Percentiles rank a stretch among this genome's conserved stretches.
Conservation (phyloP, 2,113 vertebrate genomes). For the Corynorhinus townsendii region DNA sequence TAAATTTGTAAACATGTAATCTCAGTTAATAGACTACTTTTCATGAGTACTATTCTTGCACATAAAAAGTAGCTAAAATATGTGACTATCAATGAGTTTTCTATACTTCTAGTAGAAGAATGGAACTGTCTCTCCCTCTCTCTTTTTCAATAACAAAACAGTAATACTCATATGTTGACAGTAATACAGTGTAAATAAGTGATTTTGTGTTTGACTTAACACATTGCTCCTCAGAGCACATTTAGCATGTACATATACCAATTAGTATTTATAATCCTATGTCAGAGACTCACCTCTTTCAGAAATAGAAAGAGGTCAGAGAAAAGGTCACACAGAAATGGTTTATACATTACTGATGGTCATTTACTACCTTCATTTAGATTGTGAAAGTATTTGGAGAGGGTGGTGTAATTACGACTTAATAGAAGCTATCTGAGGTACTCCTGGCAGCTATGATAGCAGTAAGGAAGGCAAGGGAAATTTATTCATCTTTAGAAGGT, state of each 20-base stretch:
- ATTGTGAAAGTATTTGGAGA: conserved; percentile 34
- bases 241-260: not conserved
- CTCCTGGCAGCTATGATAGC: not conserved
- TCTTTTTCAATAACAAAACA: not conserved
- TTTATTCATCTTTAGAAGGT: not conserved
- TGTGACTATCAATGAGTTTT: not conserved
- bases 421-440: not conserved
- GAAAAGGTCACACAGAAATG: conserved; percentile 31
- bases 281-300: conserved; percentile 8
- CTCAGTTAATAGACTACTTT: not conserved
- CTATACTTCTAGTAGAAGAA: not conserved
- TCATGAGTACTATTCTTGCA: not conserved
- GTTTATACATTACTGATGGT: conserved; percentile 35
- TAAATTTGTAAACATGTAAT: not conserved
- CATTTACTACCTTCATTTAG: conserved; percentile 21
- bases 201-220: conserved; percentile 2
- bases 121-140: not conserved
- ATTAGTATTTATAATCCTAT: conserved; percentile 38
- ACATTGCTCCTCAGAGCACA: not conserved
- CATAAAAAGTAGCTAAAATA: not conserved
- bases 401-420: not conserved
- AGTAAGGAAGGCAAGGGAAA: not conserved
- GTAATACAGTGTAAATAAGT: not conserved
- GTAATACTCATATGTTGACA: not conserved
- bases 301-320: conserved; percentile 34